Conservation (phyloP, 2,113 vertebrate genomes). For the Irena cyanogastra region DNA sequence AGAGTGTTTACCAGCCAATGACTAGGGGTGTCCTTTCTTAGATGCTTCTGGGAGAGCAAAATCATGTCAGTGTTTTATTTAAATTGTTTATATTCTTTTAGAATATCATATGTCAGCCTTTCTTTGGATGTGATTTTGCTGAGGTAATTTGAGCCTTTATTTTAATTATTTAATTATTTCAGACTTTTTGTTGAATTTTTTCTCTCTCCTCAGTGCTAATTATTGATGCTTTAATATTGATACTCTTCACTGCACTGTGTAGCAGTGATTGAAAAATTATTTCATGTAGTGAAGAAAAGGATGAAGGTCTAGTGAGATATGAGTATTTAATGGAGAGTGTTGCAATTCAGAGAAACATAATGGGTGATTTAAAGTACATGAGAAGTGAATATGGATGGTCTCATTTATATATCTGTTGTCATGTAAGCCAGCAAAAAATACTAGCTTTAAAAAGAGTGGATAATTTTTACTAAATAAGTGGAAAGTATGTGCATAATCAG, state of each 20-base stretch:
- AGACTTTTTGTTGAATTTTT: neutral
- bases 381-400: neutral
- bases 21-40: neutral
- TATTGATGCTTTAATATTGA: neutral
- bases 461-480: neutral
- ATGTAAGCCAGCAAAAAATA: neutral
- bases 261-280: neutral
- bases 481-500: neutral
- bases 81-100: neutral
- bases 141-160: neutral
- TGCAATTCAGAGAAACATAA: neutral
- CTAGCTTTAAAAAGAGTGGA: neutral
- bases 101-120: neutral
- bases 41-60: neutral
- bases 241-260: neutral
- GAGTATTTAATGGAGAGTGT: neutral
- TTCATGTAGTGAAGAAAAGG: neutral
- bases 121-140: neutral
- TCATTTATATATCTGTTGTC: neutral
- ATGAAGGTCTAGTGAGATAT: neutral
- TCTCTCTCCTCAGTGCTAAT: neutral
- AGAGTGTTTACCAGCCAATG: neutral
- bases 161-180: neutral
- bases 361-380: neutral
- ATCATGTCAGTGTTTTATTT: neutral